These are phyloP conservation scores for Thalpophila matura DNA, from an alignment of 2,888 invertebrate genomes.

Conservation along the genomic window DNA sequence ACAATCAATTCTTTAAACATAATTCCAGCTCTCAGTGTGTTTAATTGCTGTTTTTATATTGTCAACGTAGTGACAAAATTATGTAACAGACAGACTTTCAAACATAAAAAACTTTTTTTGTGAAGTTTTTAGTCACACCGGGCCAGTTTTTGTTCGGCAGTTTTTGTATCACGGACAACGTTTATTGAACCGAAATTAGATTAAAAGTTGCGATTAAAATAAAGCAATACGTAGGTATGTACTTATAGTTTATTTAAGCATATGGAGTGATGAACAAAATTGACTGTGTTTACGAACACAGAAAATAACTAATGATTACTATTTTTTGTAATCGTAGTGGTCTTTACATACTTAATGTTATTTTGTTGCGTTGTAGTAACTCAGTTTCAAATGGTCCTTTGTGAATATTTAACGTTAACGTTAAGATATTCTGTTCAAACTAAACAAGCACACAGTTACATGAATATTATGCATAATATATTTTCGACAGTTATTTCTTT, in stretches of 20 bases:
- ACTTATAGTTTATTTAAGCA: no score
- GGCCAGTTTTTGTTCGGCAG: slow-evolving; percentile 31
- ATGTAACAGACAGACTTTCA: slow-evolving; percentile 21
- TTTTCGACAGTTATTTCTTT: slow-evolving; percentile 51
- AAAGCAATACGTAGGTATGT: no score
- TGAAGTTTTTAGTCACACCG: slow-evolving; percentile 35
- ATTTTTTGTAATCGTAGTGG: neutral
- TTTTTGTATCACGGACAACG: slow-evolving; percentile 56
- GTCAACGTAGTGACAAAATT: slow-evolving; percentile 21
- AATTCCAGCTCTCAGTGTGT: slow-evolving; percentile 24
- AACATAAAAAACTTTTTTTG: slow-evolving; percentile 34
- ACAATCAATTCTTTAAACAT: slow-evolving; percentile 51
- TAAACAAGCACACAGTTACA: slow-evolving; percentile 18
- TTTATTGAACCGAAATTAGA: slow-evolving; percentile 14
- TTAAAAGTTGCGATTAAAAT: no score
- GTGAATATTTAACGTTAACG: no score
- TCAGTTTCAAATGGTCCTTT: neutral
- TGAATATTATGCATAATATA: slow-evolving; percentile 15
- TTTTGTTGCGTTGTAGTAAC: neutral
- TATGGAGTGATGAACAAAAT: no score
- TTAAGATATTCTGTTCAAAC: slow-evolving; percentile 16
- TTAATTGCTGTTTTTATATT: slow-evolving; percentile 42
- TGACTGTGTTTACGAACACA: no score
- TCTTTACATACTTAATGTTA: neutral
- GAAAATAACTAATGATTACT: neutral